phyloP scores from a whole-genome alignment of 2,888 invertebrate species.

The Athripsodes cinereus region DNA sequence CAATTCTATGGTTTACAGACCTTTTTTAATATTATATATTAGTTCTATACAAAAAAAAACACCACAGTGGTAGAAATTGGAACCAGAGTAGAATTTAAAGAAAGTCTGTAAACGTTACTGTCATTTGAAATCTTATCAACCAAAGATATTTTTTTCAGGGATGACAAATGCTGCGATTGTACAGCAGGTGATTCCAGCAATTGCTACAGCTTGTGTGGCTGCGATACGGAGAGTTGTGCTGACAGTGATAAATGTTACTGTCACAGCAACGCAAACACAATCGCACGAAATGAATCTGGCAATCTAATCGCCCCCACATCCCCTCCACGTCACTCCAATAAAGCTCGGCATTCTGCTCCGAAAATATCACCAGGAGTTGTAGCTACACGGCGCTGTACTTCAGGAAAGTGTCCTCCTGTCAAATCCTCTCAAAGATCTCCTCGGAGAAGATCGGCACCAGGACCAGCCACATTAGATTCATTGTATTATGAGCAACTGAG shows the following conservation, averaged over 20 bases:
- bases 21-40: no score
- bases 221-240: slow-evolving; percentile 81
- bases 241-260: slow-evolving; percentile 88
- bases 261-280: slow-evolving; percentile 34
- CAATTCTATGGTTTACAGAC: no score
- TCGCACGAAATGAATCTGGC: slow-evolving; percentile 4
- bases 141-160: slow-evolving; percentile 20
- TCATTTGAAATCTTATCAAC: no score
- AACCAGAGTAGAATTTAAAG: no score
- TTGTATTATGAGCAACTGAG: slow-evolving; percentile 43
- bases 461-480: slow-evolving; percentile 35
- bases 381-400: slow-evolving; percentile 3
- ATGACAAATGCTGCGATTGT: slow-evolving; percentile 30
- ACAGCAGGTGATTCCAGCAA: slow-evolving; percentile 46
- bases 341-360: slow-evolving; percentile 11
- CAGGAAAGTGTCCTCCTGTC: slow-evolving; percentile 9
- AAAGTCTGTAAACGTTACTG: no score
- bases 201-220: slow-evolving; percentile 68
- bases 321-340: not conserved
- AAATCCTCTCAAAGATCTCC: slow-evolving; percentile 14
- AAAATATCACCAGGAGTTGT: not conserved
- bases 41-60: no score
- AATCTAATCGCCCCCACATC: slow-evolving; percentile 20
- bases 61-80: no score
- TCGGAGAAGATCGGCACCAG: slow-evolving; percentile 22